These are phyloP conservation scores for Recurvirostra avosetta DNA, from an alignment of 2,113 vertebrate species.

Conservation along the genomic window DNA sequence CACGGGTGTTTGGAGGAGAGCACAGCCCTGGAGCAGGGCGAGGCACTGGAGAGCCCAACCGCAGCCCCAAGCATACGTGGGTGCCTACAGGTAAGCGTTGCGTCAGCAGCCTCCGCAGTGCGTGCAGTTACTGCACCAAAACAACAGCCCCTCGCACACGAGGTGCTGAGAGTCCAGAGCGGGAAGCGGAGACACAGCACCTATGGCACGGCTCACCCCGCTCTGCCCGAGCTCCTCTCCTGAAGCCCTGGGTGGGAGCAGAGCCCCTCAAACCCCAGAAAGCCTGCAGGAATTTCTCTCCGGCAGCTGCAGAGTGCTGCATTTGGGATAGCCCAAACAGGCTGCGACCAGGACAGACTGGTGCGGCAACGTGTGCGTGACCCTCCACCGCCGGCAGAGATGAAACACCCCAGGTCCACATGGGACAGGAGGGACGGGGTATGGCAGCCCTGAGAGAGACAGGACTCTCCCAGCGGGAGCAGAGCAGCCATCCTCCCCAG, in stretches of 20 bases:
- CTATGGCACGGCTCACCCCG: background rate
- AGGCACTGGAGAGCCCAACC: background rate
- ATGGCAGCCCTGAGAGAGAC: background rate
- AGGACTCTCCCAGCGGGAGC: background rate
- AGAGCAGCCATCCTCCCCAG: background rate
- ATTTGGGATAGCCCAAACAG: background rate
- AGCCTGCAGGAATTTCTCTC: background rate
- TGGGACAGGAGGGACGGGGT: rapidly evolving
- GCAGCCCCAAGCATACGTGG: background rate
- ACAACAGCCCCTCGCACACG: background rate
- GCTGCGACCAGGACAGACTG: background rate
- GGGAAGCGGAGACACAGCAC: rapidly evolving
- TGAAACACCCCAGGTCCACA: background rate
- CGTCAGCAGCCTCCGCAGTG: background rate
- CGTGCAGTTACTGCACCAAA: background rate
- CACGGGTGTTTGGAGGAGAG: background rate
- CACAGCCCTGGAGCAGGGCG: background rate
- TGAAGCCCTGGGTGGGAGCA: background rate
- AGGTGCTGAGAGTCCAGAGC: rapidly evolving
- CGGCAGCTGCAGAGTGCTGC: background rate
- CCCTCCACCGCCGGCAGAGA: background rate
- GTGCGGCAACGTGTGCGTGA: background rate
- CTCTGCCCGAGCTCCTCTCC: background rate
- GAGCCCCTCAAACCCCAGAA: background rate
- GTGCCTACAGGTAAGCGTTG: background rate